A percentile compares a stretch with the other conserved stretches of the same genome.
Evolutionary conservation across 2,888 invertebrate species (phyloP).

Genomic region (Cremastinae sp.): DNA sequence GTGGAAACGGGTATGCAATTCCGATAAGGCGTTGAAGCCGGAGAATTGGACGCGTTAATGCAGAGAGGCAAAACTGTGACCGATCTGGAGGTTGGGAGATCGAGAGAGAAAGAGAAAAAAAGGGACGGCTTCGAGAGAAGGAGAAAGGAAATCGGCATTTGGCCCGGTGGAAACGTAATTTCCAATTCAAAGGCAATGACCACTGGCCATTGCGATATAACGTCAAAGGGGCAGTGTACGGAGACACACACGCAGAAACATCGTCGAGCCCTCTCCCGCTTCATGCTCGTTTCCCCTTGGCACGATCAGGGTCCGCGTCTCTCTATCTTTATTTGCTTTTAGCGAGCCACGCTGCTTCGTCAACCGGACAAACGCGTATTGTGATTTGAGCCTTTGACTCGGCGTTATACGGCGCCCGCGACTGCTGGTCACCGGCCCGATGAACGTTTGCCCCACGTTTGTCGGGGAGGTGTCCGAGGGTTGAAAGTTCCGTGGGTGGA

Average conservation of each 20-base stretch:
- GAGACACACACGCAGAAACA: slow-evolving; percentile 8
- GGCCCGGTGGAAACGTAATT: slow-evolving; percentile 75
- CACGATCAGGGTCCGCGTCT: slow-evolving; percentile 51
- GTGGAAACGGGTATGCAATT: slow-evolving; percentile 52
- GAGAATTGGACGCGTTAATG: slow-evolving; percentile 56
- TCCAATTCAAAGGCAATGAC: slow-evolving; percentile 79
- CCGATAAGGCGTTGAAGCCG: slow-evolving; percentile 59
- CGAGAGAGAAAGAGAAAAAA: slow-evolving; percentile 9
- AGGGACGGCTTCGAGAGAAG: slow-evolving; percentile 6
- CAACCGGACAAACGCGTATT: slow-evolving; percentile 80
- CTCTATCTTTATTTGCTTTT: slow-evolving; percentile 75
- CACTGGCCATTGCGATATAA: slow-evolving; percentile 64
- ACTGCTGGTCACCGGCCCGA: slow-evolving; percentile 52
- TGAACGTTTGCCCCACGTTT: slow-evolving; percentile 66
- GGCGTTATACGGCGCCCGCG: slow-evolving; percentile 58
- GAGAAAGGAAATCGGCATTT: slow-evolving; percentile 75
- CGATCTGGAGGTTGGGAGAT: slow-evolving; percentile 9
- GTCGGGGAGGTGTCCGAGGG: slow-evolving; percentile 67
- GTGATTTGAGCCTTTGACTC: slow-evolving; percentile 79
- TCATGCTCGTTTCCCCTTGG: slow-evolving; percentile 46
- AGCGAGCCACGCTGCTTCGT: slow-evolving; percentile 71
- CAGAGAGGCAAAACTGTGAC: slow-evolving; percentile 29
- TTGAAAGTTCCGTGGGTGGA: slow-evolving; percentile 51
- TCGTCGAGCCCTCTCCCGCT: slow-evolving; percentile 54
- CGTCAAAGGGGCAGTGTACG: slow-evolving; percentile 26